These are phyloP conservation scores for Pheosia tremula DNA, from an alignment of 2,888 invertebrate genomes.

Conservation along the genomic window DNA sequence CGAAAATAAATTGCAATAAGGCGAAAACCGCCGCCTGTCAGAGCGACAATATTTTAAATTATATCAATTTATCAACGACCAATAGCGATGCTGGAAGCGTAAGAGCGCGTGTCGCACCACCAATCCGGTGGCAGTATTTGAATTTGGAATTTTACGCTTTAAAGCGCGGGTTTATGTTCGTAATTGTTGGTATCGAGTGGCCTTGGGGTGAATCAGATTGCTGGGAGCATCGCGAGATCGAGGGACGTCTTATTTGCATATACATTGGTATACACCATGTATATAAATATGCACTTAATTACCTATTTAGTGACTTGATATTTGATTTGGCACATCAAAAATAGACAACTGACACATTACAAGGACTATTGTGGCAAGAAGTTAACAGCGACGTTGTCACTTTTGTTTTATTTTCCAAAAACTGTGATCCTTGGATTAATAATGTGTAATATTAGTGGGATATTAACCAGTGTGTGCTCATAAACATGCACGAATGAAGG, in stretches of 20 bases:
- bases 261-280: not conserved
- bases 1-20: slow-evolving; percentile 79
- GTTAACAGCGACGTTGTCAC: no score
- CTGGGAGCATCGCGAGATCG: slow-evolving; percentile 18
- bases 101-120: slow-evolving; percentile 43
- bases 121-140: slow-evolving; percentile 62
- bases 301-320: no score
- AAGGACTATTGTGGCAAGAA: no score
- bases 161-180: slow-evolving; percentile 44
- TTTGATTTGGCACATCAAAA: no score
- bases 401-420: no score
- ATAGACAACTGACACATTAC: no score
- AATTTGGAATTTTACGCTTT: slow-evolving; percentile 67
- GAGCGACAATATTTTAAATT: slow-evolving; percentile 80
- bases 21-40: slow-evolving; percentile 63
- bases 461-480: no score
- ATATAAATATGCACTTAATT: no score
- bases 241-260: slow-evolving; percentile 20
- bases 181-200: slow-evolving; percentile 51
- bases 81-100: slow-evolving; percentile 54
- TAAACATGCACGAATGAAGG: no score
- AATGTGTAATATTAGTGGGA: no score
- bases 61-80: slow-evolving; percentile 72
- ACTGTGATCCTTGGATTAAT: no score
- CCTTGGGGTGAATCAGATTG: slow-evolving; percentile 49